Evolutionary conservation across 2,113 vertebrate genomes (phyloP), one percentile per base, ranked within the genome.

Genomic region (Pseudolaguvia tuberculata): DNA sequence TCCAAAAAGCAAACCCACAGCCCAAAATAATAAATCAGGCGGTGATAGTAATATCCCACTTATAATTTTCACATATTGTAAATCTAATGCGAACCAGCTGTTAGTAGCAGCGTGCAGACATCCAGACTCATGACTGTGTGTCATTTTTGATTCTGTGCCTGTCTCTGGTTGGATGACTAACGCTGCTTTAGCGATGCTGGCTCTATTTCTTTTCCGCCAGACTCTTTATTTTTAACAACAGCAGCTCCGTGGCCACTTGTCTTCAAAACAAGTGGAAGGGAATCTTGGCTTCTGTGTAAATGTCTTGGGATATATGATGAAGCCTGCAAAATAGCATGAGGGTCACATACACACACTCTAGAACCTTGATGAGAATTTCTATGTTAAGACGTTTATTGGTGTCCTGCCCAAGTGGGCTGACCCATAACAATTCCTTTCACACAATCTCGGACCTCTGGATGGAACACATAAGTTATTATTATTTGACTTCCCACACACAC

Each of bases 201-300:
- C 48, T 59, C 48, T 76, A 72, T 73, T 70, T 70, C 48, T 21
- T 15, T 9, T 42, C 20, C 21, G 25, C 15, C 66, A 63, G 27
- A 57, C 48, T 63, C 56, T 52, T 78, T 81, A 78, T 81, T 81
- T 79, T 73, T 81, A 73, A 75, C 79, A 67, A 75, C 79, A 78
- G 74, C 68, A 68, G 58, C 23, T 72, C 58, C 45, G 48, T 81
- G 70, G 70, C 29, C 17, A 57, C 42, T 63, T 17, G 62, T 31
- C 63, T 55, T 72, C 72, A 76, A 76, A 81, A 79, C 77, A 79
- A 68, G 57, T 81, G 77, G 73, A 81, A 81, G 80, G 77, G 79
- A 79, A 73, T 76, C 69, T 58, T 73, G 58, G 59, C 51, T 65
- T 74, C 53, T 71, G 74, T 69, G 14, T 50, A 31, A 58, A 76